A percentile compares a stretch with the other conserved stretches of the same genome.
phyloP scores from a whole-genome alignment of 2,888 invertebrate genomes.

The Acleris sparsana region DNA sequence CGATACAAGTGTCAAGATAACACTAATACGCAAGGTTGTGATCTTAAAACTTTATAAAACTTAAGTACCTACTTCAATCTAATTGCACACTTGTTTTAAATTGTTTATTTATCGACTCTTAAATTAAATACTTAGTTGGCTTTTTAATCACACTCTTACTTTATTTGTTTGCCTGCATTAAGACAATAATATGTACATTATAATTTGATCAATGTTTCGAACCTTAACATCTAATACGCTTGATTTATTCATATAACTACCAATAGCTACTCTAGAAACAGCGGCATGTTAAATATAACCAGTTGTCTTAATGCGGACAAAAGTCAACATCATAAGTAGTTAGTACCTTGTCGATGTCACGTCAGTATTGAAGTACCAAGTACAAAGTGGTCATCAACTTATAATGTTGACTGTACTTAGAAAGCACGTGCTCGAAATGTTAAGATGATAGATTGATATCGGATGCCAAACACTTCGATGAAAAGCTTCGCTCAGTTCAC shows the following conservation, averaged over 20 bases:
- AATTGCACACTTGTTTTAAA: neutral
- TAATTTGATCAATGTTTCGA: neutral
- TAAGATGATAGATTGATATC: conserved; percentile 41
- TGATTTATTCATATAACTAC: too few relatives aligned
- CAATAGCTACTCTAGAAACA: too few relatives aligned
- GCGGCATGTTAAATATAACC: too few relatives aligned
- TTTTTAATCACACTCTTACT: conserved; percentile 19
- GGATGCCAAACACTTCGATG: conserved; percentile 54
- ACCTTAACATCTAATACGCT: too few relatives aligned
- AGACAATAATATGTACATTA: conserved; percentile 4
- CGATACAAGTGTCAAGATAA: conserved; percentile 4
- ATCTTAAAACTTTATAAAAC: conserved; percentile 9
- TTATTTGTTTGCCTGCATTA: conserved; percentile 8
- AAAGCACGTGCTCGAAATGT: conserved; percentile 25
- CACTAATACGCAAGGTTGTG: conserved; percentile 2
- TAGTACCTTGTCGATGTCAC: too few relatives aligned
- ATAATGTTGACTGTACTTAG: conserved; percentile 18
- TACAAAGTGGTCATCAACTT: neutral
- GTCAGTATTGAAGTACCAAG: too few relatives aligned
- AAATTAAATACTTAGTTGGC: neutral
- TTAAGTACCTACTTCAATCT: neutral
- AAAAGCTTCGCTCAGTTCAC: conserved; percentile 68
- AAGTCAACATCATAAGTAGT: too few relatives aligned
- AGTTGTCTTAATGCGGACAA: too few relatives aligned
- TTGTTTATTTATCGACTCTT: neutral